Evolutionary conservation across 2,888 invertebrate genomes (phyloP), one percentile per base, ranked within the genome.

Genomic region (Augiades crinisus): DNA sequence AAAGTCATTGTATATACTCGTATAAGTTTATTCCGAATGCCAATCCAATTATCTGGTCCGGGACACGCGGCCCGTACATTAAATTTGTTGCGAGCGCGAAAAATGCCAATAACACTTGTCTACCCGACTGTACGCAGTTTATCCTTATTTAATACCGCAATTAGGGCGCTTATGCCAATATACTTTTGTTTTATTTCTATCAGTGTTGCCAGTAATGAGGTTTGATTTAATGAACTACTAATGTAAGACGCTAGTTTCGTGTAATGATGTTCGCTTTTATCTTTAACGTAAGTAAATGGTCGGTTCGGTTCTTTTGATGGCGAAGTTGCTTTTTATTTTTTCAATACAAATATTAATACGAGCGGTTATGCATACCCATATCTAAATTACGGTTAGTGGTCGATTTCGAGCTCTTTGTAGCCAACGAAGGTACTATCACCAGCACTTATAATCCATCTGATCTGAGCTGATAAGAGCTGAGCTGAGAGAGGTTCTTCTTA

Each of bases 1-100:
- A 85, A 84, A 81, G 71, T 71, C 70, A 67, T 67, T 70, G 61
- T 63, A 57, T 65, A 50, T 50, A 66, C 65, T 68, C 63, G 65
- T 70, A 67, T 72, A 50, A 56, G 57, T 61, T 60, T 57, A 60
- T 65, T 59, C 63, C 52, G 65, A 63, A 65, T 63, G 60, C 61
- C 67, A 59, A 56, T 55, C 62, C 69, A 67, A 69, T 69, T 69
- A 68, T 62, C 60, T 68, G 70, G 64, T 68, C 65, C 68, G 62
- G 58, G 62, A 62, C 62, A 61, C 60, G 64, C 64, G 43, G 37
- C 27, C 47, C 17, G 46, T 41, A 40, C 47, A 47, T 24, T 47
- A 34, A 50, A 43, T 50, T 53, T 55, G 38, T 50, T 43, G 50
- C 36, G 50, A 50, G 50, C 50, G 50, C 37, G 46, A 44, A 51